A percentile compares a stretch with the other conserved stretches of the same genome.
Evolutionary conservation across 2,797 vertebrate species (phyloP).

Genomic region (Hoplostethus mediterraneus): DNA sequence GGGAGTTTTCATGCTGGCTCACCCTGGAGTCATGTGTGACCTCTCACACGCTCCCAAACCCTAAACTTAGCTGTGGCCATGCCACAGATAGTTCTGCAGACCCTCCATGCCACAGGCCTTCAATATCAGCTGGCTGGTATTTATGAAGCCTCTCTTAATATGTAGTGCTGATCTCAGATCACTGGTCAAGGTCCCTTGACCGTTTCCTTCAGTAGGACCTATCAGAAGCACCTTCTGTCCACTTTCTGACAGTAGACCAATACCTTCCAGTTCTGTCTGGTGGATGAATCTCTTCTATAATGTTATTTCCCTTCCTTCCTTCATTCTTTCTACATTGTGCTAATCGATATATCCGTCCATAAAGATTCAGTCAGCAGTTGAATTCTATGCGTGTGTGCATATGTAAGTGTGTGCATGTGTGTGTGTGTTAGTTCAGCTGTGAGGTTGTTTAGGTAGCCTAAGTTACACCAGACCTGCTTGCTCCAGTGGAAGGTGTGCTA

Average conservation of each 20-base stretch:
- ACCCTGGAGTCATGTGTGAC: constrained; percentile 61
- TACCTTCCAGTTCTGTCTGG: not conserved
- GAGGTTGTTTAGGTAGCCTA: constrained; percentile 71
- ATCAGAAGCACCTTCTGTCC: not conserved
- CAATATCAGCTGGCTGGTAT: constrained; percentile 46
- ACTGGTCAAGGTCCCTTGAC: constrained; percentile 29
- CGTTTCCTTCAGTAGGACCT: constrained; percentile 7
- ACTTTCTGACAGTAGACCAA: not conserved
- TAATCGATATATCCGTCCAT: not conserved
- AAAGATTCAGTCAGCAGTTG: constrained; percentile 20
- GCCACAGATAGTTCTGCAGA: constrained; percentile 60
- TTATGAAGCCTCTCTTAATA: constrained; percentile 14
- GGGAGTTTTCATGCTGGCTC: constrained; percentile 52
- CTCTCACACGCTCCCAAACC: constrained; percentile 76
- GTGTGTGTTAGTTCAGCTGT: constrained; percentile 72
- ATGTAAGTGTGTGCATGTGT: not conserved
- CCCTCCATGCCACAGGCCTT: constrained; percentile 43
- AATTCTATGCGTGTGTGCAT: not conserved
- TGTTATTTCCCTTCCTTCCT: not conserved
- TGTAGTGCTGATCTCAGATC: constrained; percentile 20
- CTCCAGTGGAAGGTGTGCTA: constrained; percentile 61
- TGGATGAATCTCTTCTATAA: no score
- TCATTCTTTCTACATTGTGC: not conserved
- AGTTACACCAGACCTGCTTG: constrained; percentile 50
- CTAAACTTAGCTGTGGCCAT: constrained; percentile 74